Evolutionary conservation across 1,140 invertebrate genomes (phyloP).

Genomic region (Heliconius melpomene): DNA sequence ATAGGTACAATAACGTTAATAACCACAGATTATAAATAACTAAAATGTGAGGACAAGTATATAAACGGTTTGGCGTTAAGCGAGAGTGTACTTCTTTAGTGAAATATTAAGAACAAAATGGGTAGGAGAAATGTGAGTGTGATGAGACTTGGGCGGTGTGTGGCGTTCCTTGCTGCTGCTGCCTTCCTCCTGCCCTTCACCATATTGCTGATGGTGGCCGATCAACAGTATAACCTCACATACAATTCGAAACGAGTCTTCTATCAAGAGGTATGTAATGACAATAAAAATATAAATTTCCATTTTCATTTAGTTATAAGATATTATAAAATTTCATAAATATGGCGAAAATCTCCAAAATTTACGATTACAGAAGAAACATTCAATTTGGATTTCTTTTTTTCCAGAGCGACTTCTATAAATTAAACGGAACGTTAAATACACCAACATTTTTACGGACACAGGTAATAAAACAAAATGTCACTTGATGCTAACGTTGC

Average conservation of each 20-base stretch:
- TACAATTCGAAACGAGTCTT: conserved; percentile 74
- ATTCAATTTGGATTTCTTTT: conserved; percentile 59
- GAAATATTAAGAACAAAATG: conserved; percentile 37
- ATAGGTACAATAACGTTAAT: not conserved
- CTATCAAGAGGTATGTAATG: conserved; percentile 74
- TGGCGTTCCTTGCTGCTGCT: conserved; percentile 71
- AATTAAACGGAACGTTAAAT: conserved; percentile 74
- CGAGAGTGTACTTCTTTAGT: not conserved
- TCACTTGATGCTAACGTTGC: conserved; percentile 47
- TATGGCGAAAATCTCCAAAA: not conserved
- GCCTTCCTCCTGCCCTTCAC: conserved; percentile 74
- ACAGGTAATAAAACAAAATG: conserved; percentile 61
- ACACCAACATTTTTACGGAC: conserved; percentile 61
- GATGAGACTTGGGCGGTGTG: conserved; percentile 69
- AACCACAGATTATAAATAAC: not conserved
- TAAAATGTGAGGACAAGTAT: not conserved
- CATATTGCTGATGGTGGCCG: conserved; percentile 73
- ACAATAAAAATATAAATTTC: not conserved
- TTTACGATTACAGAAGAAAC: conserved; percentile 23
- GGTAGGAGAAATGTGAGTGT: conserved; percentile 66
- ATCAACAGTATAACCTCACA: conserved; percentile 75
- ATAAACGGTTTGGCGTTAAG: not conserved
- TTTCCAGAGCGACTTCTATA: conserved; percentile 79
- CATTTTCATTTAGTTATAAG: not conserved
- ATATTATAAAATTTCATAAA: not conserved